Evolutionary conservation across 2,888 invertebrate species (phyloP), one percentile per base, ranked within the genome.

Genomic region (Elysia crispata): DNA sequence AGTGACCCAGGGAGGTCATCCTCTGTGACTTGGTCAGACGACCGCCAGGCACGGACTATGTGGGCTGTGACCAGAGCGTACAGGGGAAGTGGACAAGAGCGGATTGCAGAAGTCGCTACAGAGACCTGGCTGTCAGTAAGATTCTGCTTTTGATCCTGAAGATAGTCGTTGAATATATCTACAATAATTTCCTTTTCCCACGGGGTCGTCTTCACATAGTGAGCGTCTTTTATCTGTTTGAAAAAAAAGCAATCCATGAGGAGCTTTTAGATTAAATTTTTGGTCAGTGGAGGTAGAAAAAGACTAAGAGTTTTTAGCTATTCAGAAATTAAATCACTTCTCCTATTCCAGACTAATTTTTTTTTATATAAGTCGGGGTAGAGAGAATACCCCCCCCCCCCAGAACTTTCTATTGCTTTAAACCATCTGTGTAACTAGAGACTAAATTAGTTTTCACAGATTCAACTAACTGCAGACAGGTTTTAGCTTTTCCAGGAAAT

Each of bases 201-300:
- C 0, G n/a, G 64, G 20, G 70, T 62, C 25, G 80, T 64, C 69
- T 80, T 80, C 1, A 80, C 72, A 28, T 66, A 76, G 28, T 75
- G 64, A 62, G 80, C 72, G 66, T 76, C 76, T 41, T 64, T 80
- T 72, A 80, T 80, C 80, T 80, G 76, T 8, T 23, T 75, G 18
- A 28, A 60, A 30, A 72, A 23, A 11, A 20, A 11, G 18, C 64
- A 15, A 64, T 18, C 64, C 20, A 23, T 28, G 31, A 23, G 70
- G 23, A 33, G 67, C 30, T 25, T 67, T n/a, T 25, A 31, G 30
- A 20, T 25, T 5, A 31, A 11, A 5, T 5, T 25, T 5, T 20
- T 15, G 54, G 54, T 54, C 13, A 54, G 54, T 13, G 54, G 20
- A 20, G 54, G 54, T 13, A 54, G 67, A 25, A 67, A 13, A 31